Base-by-base conservation (phyloP, 2,113 vertebrate genomes). In the Greenwoodochromis staneri region DNA sequence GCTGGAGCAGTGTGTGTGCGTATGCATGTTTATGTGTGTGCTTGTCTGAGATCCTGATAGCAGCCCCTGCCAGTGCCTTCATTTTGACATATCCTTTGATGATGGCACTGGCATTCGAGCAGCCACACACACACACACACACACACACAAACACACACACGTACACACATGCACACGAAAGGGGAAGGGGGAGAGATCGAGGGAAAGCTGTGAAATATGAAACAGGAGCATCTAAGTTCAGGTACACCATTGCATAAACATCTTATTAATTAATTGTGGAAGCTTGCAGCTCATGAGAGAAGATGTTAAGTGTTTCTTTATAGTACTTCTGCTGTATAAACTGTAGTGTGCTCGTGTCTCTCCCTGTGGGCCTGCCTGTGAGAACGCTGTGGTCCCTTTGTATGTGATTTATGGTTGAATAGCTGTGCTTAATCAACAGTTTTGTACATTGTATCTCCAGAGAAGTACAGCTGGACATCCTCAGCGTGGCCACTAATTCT, bases 81-180 rank as follows among this genome's bases (percentile, higher is more conserved):
- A 85, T 89, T 93, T 94, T 95, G 93, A 95, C 94, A 85, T 94
- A 88, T 95, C 89, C 94, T 96, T 95, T 96, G 95, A 96, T 94
- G 92, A 93, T 89, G 89, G 90, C 92, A 92, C 92, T 95, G 94
- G 90, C 91, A 92, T 95, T 95, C 93, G 84, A 93, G 89, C 85
- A 93, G 88, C 57, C 90, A 61, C 80, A 85, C 84, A 85, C 80
- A 61, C 71, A 45, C 49, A 24, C 61, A 71, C 42, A 49, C 53
- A 9, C 71, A 45, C 49, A 24, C 54, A 71, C 42, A 49, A 45
- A 9, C 55, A 55, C 53, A 8, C 84, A 45, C 38, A 57, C 38
- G 19, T 69, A 10, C 40, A 85, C 61, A 42, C 55, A 55, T 71
- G 21, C 63, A 59, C 55, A 66, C 82, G 9, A 88, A 82, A 88